Evolutionary conservation across 2,888 invertebrate species (phyloP).

Genomic region (Cerceris rybyensis): DNA sequence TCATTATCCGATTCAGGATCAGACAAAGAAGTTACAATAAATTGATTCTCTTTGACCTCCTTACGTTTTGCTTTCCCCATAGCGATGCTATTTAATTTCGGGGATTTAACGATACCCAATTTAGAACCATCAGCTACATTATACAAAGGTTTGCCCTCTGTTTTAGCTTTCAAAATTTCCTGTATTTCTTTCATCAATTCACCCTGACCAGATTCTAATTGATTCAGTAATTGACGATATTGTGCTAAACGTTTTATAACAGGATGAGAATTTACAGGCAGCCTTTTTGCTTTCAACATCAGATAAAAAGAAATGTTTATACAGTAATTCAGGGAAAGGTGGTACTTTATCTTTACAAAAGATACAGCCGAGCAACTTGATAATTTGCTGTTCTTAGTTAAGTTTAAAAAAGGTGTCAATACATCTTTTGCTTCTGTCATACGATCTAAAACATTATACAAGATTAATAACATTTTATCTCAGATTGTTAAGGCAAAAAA

Average conservation of each 20-base stretch:
- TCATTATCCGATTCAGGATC: constrained; percentile 60
- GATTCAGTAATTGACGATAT: constrained; percentile 89
- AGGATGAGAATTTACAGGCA: constrained; percentile 92
- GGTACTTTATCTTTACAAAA: constrained; percentile 88
- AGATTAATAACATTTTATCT: background rate
- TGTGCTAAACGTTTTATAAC: constrained; percentile 92
- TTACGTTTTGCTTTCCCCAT: constrained; percentile 15
- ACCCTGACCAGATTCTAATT: constrained; percentile 88
- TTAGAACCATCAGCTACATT: constrained; percentile 63
- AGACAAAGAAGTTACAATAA: background rate
- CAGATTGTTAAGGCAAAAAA: background rate
- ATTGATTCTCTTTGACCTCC: constrained; percentile 13
- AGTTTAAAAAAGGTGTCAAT: constrained; percentile 87
- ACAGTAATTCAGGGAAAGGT: constrained; percentile 90
- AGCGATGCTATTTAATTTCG: constrained; percentile 68
- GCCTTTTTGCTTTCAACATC: constrained; percentile 89
- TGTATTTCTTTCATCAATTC: constrained; percentile 87
- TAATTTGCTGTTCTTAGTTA: constrained; percentile 85
- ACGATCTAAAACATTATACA: constrained; percentile 73
- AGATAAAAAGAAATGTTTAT: constrained; percentile 94
- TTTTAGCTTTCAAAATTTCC: constrained; percentile 84
- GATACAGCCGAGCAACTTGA: constrained; percentile 86
- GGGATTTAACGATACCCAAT: constrained; percentile 48
- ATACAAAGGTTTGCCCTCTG: constrained; percentile 81
- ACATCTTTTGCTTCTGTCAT: constrained; percentile 86